phyloP scores from a whole-genome alignment of 2,797 vertebrate genomes.

The Sebastes taczanowskii region DNA sequence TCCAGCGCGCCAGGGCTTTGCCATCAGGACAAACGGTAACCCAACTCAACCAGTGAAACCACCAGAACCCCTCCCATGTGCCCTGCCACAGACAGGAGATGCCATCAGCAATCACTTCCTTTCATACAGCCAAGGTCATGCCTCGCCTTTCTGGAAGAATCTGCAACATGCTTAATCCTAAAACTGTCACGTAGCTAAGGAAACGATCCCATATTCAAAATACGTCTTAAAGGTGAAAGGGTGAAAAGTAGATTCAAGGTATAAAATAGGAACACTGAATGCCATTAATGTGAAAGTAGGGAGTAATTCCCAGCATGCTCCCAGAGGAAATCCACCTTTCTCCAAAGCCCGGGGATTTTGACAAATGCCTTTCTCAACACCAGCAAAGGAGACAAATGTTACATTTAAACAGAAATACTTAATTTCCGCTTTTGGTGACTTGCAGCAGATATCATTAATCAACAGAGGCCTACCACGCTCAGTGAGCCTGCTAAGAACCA shows the following conservation, averaged over 20 bases:
- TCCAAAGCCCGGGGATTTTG: constrained; percentile 73
- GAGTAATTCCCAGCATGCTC: constrained; percentile 74
- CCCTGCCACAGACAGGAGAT: constrained; percentile 52
- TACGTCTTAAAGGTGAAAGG: constrained; percentile 60
- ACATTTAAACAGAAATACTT: constrained; percentile 85
- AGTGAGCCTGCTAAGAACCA: constrained; percentile 81
- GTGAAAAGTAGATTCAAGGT: constrained; percentile 64
- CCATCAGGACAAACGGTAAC: constrained; percentile 69
- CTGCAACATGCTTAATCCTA: constrained; percentile 29
- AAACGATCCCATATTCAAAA: constrained; percentile 67
- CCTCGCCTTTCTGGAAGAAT: constrained; percentile 13
- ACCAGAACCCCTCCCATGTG: constrained; percentile 55
- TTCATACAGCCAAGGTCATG: constrained; percentile 53
- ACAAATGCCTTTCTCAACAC: constrained; percentile 81
- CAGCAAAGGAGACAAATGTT: constrained; percentile 83
- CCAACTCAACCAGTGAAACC: constrained; percentile 72
- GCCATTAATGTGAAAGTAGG: constrained; percentile 76
- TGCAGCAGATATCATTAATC: constrained; percentile 83
- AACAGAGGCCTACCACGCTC: constrained; percentile 75
- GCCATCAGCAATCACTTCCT: constrained; percentile 48
- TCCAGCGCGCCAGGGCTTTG: constrained; percentile 44
- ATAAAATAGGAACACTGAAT: constrained; percentile 72
- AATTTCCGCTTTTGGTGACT: constrained; percentile 84
- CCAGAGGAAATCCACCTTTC: constrained; percentile 77
- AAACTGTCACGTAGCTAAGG: constrained; percentile 2